These are phyloP conservation scores for Microcebus tavaratra DNA, from an alignment of 2,113 vertebrate genomes.

Conservation along the genomic window DNA sequence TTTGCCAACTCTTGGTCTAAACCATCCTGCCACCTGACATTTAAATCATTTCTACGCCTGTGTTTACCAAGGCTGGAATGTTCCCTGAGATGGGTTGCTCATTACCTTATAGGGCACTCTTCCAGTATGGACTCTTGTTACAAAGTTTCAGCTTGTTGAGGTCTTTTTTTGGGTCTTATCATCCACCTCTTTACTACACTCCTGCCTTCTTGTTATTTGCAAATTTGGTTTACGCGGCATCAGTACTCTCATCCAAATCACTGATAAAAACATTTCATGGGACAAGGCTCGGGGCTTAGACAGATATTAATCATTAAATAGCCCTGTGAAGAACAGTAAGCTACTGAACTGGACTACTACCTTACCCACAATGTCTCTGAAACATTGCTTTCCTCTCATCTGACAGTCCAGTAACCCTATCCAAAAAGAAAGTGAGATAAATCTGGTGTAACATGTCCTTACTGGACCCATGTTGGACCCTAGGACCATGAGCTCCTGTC, in stretches of 20 bases:
- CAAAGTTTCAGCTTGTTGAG: neutral
- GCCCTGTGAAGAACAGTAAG: neutral
- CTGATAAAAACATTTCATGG: neutral
- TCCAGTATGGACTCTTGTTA: neutral
- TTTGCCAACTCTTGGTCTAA: neutral
- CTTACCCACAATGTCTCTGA: neutral
- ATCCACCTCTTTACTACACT: neutral
- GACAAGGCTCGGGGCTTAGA: neutral
- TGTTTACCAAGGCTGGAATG: neutral
- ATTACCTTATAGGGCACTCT: neutral
- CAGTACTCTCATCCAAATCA: neutral
- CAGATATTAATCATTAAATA: neutral
- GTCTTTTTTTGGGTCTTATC: neutral
- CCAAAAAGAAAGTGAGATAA: neutral
- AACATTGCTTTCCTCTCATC: neutral
- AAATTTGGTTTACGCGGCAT: neutral
- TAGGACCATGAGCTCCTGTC: neutral
- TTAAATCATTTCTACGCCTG: neutral
- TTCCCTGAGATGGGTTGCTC: neutral
- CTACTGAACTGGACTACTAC: neutral
- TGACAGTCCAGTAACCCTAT: neutral
- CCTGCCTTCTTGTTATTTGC: neutral
- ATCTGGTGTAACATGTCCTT: neutral
- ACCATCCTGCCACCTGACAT: neutral
- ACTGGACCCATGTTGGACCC: neutral